Evolutionary conservation across 2,888 invertebrate species (phyloP).

Genomic region (Alloscopus bannaensis): DNA sequence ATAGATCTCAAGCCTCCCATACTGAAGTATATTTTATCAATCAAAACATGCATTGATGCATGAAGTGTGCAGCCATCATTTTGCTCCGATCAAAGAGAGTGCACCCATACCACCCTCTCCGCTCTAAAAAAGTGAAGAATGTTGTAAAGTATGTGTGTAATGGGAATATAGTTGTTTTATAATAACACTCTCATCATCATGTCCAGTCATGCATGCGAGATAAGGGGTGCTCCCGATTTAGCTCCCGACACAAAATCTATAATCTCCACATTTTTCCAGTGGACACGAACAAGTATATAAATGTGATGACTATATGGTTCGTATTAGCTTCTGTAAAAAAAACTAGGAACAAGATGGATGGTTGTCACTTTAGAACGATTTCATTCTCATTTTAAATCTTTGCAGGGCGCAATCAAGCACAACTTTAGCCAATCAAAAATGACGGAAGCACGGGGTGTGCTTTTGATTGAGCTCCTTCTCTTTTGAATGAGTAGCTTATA

Average conservation of each 20-base stretch:
- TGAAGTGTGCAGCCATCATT: slow-evolving; percentile 5
- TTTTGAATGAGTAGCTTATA: slow-evolving; percentile 24
- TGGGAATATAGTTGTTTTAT: slow-evolving; percentile 33
- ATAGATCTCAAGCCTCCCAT: slow-evolving; percentile 34
- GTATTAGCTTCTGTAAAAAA: too few species aligned
- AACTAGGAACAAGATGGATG: too few species aligned
- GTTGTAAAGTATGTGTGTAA: slow-evolving; percentile 34
- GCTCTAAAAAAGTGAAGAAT: slow-evolving; percentile 27
- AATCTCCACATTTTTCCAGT: slow-evolving; percentile 41
- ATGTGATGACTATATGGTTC: too few species aligned
- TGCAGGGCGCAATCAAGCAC: too few species aligned
- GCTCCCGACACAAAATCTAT: slow-evolving; percentile 3
- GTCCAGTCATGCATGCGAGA: slow-evolving; percentile 50
- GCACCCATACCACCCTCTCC: too few species aligned
- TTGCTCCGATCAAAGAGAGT: too few species aligned
- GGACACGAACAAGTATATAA: slow-evolving; percentile 48
- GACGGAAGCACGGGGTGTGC: background rate
- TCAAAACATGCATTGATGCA: slow-evolving; percentile 45
- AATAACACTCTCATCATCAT: slow-evolving; percentile 30
- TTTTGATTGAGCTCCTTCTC: slow-evolving; percentile 8
- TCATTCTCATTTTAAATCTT: too few species aligned
- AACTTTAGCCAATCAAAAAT: slow-evolving; percentile 12
- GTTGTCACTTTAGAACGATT: slow-evolving; percentile 13
- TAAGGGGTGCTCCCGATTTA: slow-evolving; percentile 32
- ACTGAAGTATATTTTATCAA: slow-evolving; percentile 43